A percentile compares a stretch with the other conserved stretches of the same genome.
Conservation (phyloP, 1,140 invertebrate genomes). For the Apis mellifera region DNA sequence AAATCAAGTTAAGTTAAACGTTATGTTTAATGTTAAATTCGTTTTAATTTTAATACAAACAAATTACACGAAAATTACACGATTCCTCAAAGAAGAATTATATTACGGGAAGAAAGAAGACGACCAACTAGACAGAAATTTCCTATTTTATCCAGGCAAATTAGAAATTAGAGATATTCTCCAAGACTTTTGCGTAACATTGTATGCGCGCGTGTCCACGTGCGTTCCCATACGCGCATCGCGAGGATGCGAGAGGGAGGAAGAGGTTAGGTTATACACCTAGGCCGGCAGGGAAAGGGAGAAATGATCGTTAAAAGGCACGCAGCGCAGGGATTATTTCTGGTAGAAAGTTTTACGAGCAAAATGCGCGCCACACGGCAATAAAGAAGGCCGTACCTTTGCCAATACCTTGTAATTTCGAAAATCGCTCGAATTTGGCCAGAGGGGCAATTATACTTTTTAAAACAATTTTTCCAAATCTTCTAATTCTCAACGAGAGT, state of each 20-base stretch:
- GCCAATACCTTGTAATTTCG: slow-evolving; percentile 28
- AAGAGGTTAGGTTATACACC: background rate
- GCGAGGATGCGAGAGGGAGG: background rate
- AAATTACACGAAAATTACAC: too few relatives aligned
- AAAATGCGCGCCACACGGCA: slow-evolving; percentile 12
- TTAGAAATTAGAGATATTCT: background rate
- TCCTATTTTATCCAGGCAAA: background rate
- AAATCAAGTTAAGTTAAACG: too few relatives aligned
- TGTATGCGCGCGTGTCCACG: background rate
- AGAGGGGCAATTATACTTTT: slow-evolving; percentile 7
- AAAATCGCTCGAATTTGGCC: slow-evolving; percentile 11
- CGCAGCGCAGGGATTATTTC: slow-evolving; percentile 30
- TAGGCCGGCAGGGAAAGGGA: background rate
- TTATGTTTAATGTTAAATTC: too few relatives aligned
- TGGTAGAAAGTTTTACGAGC: slow-evolving; percentile 51
- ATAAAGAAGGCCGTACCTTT: slow-evolving; percentile 40
- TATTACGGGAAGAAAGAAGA: too few relatives aligned
- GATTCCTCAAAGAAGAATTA: too few relatives aligned
- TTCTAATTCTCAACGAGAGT: too few relatives aligned
- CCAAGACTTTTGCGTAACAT: background rate
- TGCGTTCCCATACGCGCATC: background rate
- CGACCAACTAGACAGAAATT: background rate
- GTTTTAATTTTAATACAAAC: too few relatives aligned
- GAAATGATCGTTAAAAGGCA: slow-evolving; percentile 41
- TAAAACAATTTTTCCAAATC: too few relatives aligned